A percentile compares a stretch with the other conserved stretches of the same genome.
These are phyloP conservation scores for Athalia cordata DNA, from an alignment of 2,888 invertebrate genomes.

Conservation along the genomic window DNA sequence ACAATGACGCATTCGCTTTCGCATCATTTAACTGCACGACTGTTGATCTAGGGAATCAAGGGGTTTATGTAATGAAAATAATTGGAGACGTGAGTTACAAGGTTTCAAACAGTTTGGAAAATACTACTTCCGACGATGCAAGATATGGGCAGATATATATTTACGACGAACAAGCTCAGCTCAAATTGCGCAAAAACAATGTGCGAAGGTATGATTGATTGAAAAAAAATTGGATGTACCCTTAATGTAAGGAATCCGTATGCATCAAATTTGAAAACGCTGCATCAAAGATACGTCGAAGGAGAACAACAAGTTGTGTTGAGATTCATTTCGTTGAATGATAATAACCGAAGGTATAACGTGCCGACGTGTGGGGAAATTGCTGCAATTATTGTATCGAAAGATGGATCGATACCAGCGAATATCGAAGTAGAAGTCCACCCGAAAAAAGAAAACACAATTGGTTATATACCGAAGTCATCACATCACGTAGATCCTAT, in stretches of 20 bases:
- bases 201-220: background rate
- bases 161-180: constrained; percentile 5
- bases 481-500: background rate
- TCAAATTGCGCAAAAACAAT: background rate
- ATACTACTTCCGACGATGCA: background rate
- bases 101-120: background rate
- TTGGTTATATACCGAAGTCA: constrained; percentile 22
- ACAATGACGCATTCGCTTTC: background rate
- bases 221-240: background rate
- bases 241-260: background rate
- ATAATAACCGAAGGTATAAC: constrained; percentile 12
- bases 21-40: background rate
- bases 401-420: constrained; percentile 4
- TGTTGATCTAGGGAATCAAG: too few relatives aligned
- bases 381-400: constrained; percentile 3
- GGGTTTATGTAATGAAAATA: too few relatives aligned
- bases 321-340: background rate
- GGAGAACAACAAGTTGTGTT: background rate
- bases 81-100: background rate
- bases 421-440: constrained; percentile 11
- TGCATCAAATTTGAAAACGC: background rate
- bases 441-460: background rate
- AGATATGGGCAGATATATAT: constrained; percentile 21
- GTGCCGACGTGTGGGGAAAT: constrained; percentile 14
- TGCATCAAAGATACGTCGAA: background rate